Base-by-base conservation (phyloP, 2,797 vertebrate genomes). In the Etheostoma perlongum region DNA sequence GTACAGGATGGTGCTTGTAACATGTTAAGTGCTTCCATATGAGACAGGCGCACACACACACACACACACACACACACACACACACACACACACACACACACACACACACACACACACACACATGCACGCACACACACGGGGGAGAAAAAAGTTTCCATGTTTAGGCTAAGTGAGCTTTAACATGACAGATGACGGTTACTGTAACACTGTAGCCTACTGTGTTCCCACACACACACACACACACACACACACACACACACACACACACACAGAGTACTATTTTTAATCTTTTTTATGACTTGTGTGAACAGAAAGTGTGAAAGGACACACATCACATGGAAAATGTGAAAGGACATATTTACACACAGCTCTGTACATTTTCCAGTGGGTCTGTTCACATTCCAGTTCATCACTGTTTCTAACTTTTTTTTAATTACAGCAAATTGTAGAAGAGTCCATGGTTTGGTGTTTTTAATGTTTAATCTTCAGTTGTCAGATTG, bases 171-270 rank as follows among this genome's bases (percentile, higher is more conserved):
- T 82, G 72, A 81, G 78, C 78, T 90, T 88, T 81, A 91, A 90
- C 88, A 85, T 89, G 91, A 92, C 93, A 92, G 82, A 90, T 93
- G 87, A 89, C 86, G 83, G 83, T 89, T 84, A 84, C 81, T 72
- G 84, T 78, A 80, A 67, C 65, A 65, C 66, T 81, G 78, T 58
- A 72, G 77, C 67, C 73, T 74, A 70, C 72, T 75, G 67, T 78
- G 70, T 62, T 51, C n/a, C 58, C 30, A 67, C 36, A 40, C 36
- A 11, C 70, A 70, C 59, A 71, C 72, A 64, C 58, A 72, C 40
- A 63, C 74, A 14, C 58, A 70, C 36, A 54, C 71, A 58, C 76
- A 63, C 72, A 74, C 27, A 62, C 57, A 42, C 30, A 40, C 68
- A 59, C 53, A 59, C n/a, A 64, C 30, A 67, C 36, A 40, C 36